Evolutionary conservation across 64 coral and sea anemone genomes (phyloP).

Genomic region (Catalaphyllia jardinei): DNA sequence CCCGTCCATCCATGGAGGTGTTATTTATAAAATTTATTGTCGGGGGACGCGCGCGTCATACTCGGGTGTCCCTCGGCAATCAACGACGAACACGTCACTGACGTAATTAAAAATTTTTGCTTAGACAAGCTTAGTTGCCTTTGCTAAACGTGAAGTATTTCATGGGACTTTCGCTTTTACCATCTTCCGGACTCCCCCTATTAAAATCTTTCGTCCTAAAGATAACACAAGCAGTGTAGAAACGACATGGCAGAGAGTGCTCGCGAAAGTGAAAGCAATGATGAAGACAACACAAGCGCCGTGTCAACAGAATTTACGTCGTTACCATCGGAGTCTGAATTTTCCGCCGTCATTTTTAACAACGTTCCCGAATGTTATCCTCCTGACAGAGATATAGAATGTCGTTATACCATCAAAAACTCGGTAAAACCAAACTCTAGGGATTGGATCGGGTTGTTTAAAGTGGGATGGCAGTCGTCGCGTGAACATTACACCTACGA

Average conservation of each 20-base stretch:
- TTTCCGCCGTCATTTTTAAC: conserved; percentile 89
- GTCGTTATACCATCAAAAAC: conserved; percentile 84
- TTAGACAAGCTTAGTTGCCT: background rate
- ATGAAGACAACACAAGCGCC: conserved; percentile 1
- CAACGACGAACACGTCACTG: conserved; percentile 13
- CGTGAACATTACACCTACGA: conserved; percentile 82
- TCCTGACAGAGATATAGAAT: conserved; percentile 82
- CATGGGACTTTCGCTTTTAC: background rate
- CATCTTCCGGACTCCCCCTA: background rate
- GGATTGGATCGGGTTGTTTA: conserved; percentile 93
- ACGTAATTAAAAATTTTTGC: background rate
- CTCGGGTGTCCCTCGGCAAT: background rate
- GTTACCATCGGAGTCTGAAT: conserved; percentile 59
- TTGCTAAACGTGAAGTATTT: background rate
- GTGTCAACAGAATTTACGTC: background rate
- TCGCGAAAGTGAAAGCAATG: conserved; percentile 18
- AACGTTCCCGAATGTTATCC: conserved; percentile 70
- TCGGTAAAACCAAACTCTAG: conserved; percentile 71
- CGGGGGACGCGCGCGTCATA: background rate
- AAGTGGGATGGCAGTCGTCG: conserved; percentile 92
- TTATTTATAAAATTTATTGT: background rate
- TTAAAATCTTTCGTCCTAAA: background rate
- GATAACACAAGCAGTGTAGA: background rate
- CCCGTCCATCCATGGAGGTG: too few species aligned
- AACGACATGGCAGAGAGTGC: conserved; percentile 49